These are phyloP conservation scores for Guaruba guarouba DNA, from an alignment of 2,113 vertebrate genomes.

Conservation along the genomic window DNA sequence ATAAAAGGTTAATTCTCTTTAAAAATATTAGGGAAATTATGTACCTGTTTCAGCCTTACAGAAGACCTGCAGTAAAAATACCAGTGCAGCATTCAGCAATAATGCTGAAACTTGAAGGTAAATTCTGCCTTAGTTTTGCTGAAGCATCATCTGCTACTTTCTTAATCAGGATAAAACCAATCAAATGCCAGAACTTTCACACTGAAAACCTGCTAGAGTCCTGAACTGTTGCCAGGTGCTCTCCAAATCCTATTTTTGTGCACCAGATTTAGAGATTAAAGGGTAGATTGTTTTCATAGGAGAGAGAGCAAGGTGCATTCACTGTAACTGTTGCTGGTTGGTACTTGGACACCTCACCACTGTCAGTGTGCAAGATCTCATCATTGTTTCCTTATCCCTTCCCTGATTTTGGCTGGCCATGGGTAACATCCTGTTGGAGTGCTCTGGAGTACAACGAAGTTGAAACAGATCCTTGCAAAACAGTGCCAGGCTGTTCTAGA, in stretches of 20 bases:
- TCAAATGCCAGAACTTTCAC: neutral
- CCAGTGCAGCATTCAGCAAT: fast-evolving
- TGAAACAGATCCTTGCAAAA: neutral
- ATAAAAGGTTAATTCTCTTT: neutral
- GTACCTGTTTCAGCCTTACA: neutral
- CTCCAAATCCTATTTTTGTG: neutral
- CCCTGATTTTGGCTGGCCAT: neutral
- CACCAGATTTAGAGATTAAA: neutral
- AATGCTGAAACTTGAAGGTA: neutral
- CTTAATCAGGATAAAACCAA: neutral
- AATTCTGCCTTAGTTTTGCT: neutral
- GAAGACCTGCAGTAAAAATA: neutral
- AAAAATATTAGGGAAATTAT: neutral
- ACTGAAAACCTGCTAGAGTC: neutral
- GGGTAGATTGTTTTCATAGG: neutral
- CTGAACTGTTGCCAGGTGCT: neutral
- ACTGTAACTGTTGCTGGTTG: fast-evolving
- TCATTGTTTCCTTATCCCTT: neutral
- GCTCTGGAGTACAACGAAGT: neutral
- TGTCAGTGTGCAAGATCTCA: neutral
- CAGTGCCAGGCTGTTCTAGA: neutral
- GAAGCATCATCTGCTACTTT: neutral
- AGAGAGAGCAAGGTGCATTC: neutral
- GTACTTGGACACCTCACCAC: neutral
- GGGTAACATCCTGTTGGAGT: neutral